A percentile compares a stretch with the other conserved stretches of the same genome.
Conservation (phyloP, 2,113 vertebrate genomes). For the Panurus biarmicus region DNA sequence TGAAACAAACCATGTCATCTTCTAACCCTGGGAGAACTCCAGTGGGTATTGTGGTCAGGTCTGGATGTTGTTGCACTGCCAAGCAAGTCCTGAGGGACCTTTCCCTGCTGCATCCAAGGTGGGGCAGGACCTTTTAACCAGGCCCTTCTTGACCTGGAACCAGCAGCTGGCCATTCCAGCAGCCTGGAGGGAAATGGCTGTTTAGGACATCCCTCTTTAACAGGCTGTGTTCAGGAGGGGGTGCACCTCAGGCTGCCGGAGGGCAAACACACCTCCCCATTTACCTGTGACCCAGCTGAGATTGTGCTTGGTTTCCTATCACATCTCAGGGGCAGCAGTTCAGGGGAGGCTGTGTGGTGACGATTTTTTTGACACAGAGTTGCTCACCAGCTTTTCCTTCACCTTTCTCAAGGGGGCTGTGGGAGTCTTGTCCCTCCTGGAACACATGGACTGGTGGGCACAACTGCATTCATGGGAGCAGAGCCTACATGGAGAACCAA, state of each 20-base stretch:
- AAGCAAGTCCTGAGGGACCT: background rate
- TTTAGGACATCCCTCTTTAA: background rate
- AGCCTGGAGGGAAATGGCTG: background rate
- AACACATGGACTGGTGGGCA: background rate
- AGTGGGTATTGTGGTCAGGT: background rate
- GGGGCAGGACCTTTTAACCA: background rate
- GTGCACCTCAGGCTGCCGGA: background rate
- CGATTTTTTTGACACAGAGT: background rate
- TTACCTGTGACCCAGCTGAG: background rate
- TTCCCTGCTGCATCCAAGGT: background rate
- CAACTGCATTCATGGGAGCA: background rate
- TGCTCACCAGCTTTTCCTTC: background rate
- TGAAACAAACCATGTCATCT: background rate
- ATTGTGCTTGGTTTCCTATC: background rate
- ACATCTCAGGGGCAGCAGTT: background rate
- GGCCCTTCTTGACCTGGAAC: background rate
- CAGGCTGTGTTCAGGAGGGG: background rate
- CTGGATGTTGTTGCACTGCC: background rate
- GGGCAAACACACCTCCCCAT: background rate
- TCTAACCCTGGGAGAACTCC: background rate
- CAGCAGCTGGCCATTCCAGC: background rate
- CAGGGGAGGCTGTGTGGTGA: background rate
- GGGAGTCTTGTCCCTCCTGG: background rate
- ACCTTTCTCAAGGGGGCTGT: background rate
- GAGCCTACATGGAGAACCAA: background rate